These are phyloP conservation scores for Apodemia mormo DNA, from an alignment of 2,888 invertebrate species.

Conservation along the genomic window DNA sequence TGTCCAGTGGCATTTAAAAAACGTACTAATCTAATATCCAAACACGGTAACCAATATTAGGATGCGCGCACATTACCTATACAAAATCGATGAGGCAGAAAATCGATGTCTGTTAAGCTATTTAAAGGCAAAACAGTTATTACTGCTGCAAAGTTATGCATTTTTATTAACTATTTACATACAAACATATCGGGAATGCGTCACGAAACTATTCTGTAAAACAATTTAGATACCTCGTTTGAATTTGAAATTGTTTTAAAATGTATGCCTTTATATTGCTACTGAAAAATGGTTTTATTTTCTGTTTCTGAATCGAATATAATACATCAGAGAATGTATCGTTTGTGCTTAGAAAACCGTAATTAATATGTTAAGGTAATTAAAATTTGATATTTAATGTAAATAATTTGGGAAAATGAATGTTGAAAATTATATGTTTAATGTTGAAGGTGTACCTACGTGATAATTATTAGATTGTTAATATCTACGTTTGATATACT, in stretches of 20 bases:
- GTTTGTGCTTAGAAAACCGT: neutral
- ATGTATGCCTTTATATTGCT: neutral
- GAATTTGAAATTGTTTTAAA: neutral
- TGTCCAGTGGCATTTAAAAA: neutral
- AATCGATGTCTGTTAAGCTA: slow-evolving; percentile 58
- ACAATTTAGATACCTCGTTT: slow-evolving; percentile 4
- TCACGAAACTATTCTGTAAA: neutral
- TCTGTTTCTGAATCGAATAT: neutral
- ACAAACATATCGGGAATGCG: slow-evolving; percentile 20
- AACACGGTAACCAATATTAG: neutral
- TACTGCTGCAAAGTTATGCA: slow-evolving; percentile 30
- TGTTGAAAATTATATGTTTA: neutral
- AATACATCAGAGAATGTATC: neutral
- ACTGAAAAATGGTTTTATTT: neutral
- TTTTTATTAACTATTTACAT: slow-evolving; percentile 36
- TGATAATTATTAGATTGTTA: neutral
- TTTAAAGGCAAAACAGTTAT: slow-evolving; percentile 40
- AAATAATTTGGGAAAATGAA: neutral
- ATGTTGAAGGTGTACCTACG: neutral
- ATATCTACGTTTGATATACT: neutral
- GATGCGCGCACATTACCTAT: slow-evolving; percentile 37
- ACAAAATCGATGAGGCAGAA: slow-evolving; percentile 55
- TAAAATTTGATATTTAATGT: neutral
- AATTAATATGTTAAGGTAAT: neutral
- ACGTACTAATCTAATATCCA: neutral